Evolutionary conservation across 2,113 vertebrate genomes (phyloP).

Genomic region (Gnathonemus echidnorhynchus): DNA sequence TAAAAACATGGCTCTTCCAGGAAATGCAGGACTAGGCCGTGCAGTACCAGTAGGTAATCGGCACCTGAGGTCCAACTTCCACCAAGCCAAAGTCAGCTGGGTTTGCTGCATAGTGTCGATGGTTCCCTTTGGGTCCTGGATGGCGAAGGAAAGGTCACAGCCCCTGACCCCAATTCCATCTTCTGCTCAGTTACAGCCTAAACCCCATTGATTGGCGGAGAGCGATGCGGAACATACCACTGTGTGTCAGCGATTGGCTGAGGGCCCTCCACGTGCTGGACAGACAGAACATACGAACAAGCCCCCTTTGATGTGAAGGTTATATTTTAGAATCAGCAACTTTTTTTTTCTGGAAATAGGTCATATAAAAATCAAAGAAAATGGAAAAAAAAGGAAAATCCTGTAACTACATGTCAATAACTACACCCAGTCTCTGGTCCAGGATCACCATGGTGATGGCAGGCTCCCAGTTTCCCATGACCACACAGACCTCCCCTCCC

Average conservation of each 20-base stretch:
- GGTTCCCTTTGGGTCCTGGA: neutral
- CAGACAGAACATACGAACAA: constrained; percentile 39
- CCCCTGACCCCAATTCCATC: neutral
- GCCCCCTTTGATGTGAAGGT: constrained; percentile 52
- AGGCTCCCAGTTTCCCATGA: neutral
- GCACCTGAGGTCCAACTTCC: neutral
- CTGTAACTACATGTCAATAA: constrained; percentile 46
- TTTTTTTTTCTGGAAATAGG: constrained; percentile 55
- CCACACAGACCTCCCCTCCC: constrained; percentile 16
- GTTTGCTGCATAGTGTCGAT: neutral
- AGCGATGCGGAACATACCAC: neutral
- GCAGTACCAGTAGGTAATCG: neutral
- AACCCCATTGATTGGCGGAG: neutral
- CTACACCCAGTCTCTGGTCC: constrained; percentile 27
- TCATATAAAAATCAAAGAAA: constrained; percentile 62
- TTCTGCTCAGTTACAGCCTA: neutral
- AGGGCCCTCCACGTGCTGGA: neutral
- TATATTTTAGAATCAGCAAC: constrained; percentile 62
- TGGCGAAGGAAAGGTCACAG: neutral
- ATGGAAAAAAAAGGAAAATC: constrained; percentile 46
- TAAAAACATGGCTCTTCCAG: neutral
- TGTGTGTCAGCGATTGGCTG: neutral
- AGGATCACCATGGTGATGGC: neutral
- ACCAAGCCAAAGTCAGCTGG: neutral
- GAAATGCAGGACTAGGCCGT: neutral